Evolutionary conservation across 2,888 invertebrate species (phyloP), one percentile per base, ranked within the genome.

Genomic region (Phlogophora meticulosa): DNA sequence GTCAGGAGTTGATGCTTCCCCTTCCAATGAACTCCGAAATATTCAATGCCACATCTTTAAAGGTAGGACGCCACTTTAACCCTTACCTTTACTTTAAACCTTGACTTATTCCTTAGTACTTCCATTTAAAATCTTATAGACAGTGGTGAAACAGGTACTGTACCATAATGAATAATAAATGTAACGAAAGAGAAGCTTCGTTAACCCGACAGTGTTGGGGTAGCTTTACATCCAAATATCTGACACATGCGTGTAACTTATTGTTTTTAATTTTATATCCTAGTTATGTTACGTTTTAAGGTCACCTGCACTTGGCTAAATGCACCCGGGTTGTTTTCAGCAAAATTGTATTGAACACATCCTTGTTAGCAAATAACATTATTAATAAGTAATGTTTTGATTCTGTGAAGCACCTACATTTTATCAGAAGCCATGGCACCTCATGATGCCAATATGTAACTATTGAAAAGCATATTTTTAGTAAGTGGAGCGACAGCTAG

Each of bases 181-280:
- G 49, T 45, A 61, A 58, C 45, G 22, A 48, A 45, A 32, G n/a
- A 53, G 7, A 51, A 62, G 13, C 34, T 60, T 55, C 48, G 51
- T 34, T 46, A 43, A 42, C 43, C 32, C n/a, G 36, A 22, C 13
- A 51, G 38, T 36, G 24, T 40, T 46, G 48, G n/a, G 24, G 48
- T 63, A 46, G 42, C 53, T 58, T 57, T 36, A 46, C 40, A 69
- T 70, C 64, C 65, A 70, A 74, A 70, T 60, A 76, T 71, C 58
- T 61, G 53, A 61, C 65, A 71, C 64, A 40, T 32, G 48, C 15
- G 49, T 67, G 59, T 48, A 65, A 70, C 52, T 64, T 70, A 62
- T 75, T 75, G 78, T 80, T 80, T 80, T 80, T 65, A 75, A 78
- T 75, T 67, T 67, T 75, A 70, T 70, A 59, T 59, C 57, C 52